Base-by-base conservation (phyloP, 2,113 vertebrate species). In the Rhea americana region DNA sequence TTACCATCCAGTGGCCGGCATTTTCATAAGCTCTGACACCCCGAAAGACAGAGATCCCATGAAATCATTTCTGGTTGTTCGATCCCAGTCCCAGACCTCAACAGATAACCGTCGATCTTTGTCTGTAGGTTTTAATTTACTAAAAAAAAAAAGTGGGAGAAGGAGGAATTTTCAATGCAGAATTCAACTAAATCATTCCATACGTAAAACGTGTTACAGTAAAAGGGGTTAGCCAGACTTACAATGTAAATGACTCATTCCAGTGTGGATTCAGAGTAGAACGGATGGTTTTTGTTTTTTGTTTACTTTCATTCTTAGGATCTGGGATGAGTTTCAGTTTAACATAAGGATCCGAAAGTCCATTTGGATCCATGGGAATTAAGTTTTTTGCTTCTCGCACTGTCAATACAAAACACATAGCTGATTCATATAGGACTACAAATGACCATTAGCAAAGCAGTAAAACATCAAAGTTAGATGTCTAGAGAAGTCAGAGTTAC, bases 291-390 rank as follows among this genome's bases (percentile, higher is more conserved):
- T 98, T 98, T 82, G 99, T 99, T 97, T 99, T 99, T 76, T 99
- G 98, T 96, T 99, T 99, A 82, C 99, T 99, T 94, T 99, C 99
- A 4, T 99, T 99, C 97, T 99, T 99, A 35, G 99, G 99, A 85
- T 99, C 99, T 20, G 99, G 99, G 95, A 99, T 99, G 72, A 99
- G 98, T 93, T 99, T 99, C 95, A 99, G 98, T 95, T 99, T 99
- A 70, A 99, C 99, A 3, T 99, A 99, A 4, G 99, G 99, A 91
- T 99, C 99, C 65, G 99, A 99, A 85, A 99, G 98, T 63, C 99
- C 99, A 32, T 99, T 99, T 26, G 99, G 99, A 96, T 99, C 99
- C 99, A 99, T 99, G 30, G 99, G 99, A 96, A 99, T 99, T 70
- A 99, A 97, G 93, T 99, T 99, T 94, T 98, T 98, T 63, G 99